Evolutionary conservation across 1,140 invertebrate genomes (phyloP), one percentile per base, ranked within the genome.

Genomic region (Pseudachorutes palmiensis): DNA sequence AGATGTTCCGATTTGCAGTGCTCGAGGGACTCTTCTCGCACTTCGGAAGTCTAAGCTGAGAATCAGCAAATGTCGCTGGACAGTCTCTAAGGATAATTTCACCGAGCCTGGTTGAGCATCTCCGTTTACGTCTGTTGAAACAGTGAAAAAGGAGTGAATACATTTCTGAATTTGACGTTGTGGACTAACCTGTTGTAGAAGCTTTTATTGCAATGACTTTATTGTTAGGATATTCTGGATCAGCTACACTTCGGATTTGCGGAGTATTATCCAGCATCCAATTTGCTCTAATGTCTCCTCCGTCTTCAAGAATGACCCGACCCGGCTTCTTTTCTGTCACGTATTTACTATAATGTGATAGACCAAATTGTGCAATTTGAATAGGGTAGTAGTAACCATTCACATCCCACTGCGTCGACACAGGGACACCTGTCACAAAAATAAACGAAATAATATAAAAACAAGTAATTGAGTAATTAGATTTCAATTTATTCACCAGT

Each of bases 341-440:
- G 79, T 93, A 91, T 80, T 97, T 97, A 77, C 92, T 96, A 79
- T 95, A 98, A 80, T 99, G 97, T 29, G 94, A 91, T 36, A 99
- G 79, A 0, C 92, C 97, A 79, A 94, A 99, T 78, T 99, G 97
- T 2, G 95, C 94, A 70, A 99, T 97, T 82, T 99, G 97, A 1
- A 96, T 98, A 0, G 96, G 94, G 81, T 99, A 99, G 78, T 88
- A 95, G 79, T 98, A 97, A 0, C 94, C 95, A 57, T 74, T 72
- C 16, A 77, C 72, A 55, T 81, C 78, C 85, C 85, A 86, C 75
- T 86, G 85, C 2, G 80, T 82, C 2, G 82, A 84, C 36, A 86
- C 77, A 9, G 85, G 83, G 29, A 84, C 82, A 71, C 69, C 68
- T 65, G 31, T 2, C 57, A 26, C n/a, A n/a, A n/a, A 64, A 32